Conservation (phyloP, 2,888 invertebrate genomes). For the Synergus itoensis region DNA sequence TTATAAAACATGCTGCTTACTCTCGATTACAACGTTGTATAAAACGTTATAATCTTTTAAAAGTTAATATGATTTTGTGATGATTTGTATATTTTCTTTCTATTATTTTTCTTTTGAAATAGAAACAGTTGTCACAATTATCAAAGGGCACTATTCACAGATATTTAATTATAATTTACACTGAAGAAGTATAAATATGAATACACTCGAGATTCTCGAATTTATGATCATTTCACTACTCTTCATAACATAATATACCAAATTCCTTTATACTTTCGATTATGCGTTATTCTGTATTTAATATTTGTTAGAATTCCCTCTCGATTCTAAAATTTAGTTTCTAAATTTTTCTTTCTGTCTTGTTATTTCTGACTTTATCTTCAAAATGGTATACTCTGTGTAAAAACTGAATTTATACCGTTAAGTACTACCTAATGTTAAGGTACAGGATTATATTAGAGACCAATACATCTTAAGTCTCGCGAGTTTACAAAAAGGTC, state of each 20-base stretch:
- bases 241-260: not conserved
- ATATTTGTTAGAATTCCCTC: not conserved
- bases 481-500: not conserved
- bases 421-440: conserved; percentile 27
- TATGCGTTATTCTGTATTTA: not conserved
- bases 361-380: not conserved
- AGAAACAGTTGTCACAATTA: conserved; percentile 4
- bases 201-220: conserved; percentile 6
- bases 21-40: not conserved
- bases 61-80: not conserved
- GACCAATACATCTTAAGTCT: not conserved
- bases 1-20: not conserved
- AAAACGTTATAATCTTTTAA: not conserved
- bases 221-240: not conserved
- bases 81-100: not conserved
- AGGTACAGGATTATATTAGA: not conserved
- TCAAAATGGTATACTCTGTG: conserved; percentile 19
- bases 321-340: not conserved
- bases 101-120: not conserved
- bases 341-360: not conserved
- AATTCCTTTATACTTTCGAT: not conserved
- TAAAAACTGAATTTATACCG: conserved; percentile 22
- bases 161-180: conserved; percentile 13
- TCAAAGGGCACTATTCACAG: conserved; percentile 12
- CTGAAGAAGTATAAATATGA: conserved; percentile 1